These are phyloP conservation scores for Ammodytes dubius DNA, from an alignment of 2,113 vertebrate genomes.

Conservation along the genomic window DNA sequence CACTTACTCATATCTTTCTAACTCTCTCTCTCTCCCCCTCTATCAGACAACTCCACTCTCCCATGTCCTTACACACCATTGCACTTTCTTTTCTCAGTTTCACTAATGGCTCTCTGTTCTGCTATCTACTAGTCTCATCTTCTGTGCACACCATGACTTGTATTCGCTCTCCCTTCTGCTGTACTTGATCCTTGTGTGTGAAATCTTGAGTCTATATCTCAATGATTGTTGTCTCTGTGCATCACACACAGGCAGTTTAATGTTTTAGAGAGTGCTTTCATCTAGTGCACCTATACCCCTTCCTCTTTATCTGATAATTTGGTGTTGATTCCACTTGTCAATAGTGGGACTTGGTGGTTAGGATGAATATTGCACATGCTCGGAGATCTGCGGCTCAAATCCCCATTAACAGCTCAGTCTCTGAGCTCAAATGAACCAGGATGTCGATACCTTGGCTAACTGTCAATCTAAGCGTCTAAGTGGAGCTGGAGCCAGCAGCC, in stretches of 20 bases:
- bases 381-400: constrained; percentile 36
- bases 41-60: constrained; percentile 24
- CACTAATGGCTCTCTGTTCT: constrained; percentile 40
- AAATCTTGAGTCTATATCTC: constrained; percentile 30
- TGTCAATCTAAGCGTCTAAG: constrained; percentile 37
- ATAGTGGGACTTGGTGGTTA: constrained; percentile 45
- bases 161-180: constrained; percentile 12
- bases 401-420: constrained; percentile 48
- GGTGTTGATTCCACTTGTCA: constrained; percentile 47
- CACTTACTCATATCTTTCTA: background rate
- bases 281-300: background rate
- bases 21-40: background rate
- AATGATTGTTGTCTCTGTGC: constrained; percentile 35
- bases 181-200: constrained; percentile 24
- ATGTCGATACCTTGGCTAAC: constrained; percentile 48
- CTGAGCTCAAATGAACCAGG: constrained; percentile 43
- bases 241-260: background rate
- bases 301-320: constrained; percentile 20
- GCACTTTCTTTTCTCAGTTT: constrained; percentile 41
- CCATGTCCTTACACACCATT: constrained; percentile 43
- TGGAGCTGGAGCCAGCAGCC: constrained; percentile 42
- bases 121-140: constrained; percentile 46
- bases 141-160: background rate
- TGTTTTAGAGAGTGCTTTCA: constrained; percentile 36
- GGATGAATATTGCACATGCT: constrained; percentile 36